Conservation (phyloP, 2,888 invertebrate genomes). For the Heliconius erato region DNA sequence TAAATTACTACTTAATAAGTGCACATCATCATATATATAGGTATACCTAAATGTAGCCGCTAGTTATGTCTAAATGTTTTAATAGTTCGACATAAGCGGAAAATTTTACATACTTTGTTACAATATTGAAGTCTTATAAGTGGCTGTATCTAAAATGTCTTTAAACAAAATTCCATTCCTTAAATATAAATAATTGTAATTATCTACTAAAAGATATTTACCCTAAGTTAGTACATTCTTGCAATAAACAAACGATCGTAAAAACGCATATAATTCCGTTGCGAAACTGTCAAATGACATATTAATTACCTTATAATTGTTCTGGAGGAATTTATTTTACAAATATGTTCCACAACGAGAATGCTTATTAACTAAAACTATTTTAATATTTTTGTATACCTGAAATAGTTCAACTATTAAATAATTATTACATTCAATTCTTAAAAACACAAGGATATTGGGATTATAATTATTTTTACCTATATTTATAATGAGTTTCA, state of each 20-base stretch:
- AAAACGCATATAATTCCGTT: conserved; percentile 11
- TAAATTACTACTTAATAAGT: no score
- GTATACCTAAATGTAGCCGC: no score
- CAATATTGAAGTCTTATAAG: background rate
- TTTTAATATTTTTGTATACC: background rate
- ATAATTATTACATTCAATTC: background rate
- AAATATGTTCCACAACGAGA: conserved; percentile 1
- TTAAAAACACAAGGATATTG: background rate
- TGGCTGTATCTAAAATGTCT: background rate
- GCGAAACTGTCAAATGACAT: conserved; percentile 11
- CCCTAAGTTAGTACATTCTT: background rate
- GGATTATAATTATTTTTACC: background rate
- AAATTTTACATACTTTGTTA: no score
- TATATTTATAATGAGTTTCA: background rate
- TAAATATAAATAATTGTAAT: conserved; percentile 4
- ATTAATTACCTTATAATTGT: conserved; percentile 18
- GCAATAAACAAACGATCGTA: background rate
- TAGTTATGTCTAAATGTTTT: no score
- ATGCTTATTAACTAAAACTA: background rate
- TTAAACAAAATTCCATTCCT: conserved; percentile 1
- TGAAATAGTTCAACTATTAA: background rate
- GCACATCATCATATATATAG: no score
- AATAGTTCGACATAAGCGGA: no score
- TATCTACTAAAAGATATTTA: background rate
- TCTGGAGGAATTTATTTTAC: background rate